These are phyloP conservation scores for Casuarius casuarius DNA, from an alignment of 2,113 vertebrate species.

Conservation along the genomic window DNA sequence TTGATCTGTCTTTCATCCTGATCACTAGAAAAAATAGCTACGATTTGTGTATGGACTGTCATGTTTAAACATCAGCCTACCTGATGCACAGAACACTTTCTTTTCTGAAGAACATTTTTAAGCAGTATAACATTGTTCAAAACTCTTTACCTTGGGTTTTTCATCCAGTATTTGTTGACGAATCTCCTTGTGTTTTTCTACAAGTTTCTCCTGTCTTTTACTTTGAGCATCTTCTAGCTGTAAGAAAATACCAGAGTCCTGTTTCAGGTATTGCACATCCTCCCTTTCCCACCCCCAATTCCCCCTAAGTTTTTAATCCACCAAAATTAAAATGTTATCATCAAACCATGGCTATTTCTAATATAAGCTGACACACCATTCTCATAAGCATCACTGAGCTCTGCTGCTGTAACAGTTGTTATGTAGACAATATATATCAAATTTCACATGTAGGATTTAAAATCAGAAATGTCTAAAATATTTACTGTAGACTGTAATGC, in stretches of 20 bases:
- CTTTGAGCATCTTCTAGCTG: slow-evolving; percentile 96
- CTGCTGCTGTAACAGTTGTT: background rate
- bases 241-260: slow-evolving; percentile 13
- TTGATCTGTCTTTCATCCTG: background rate
- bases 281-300: background rate
- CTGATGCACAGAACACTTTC: background rate
- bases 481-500: background rate
- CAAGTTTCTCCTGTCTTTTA: slow-evolving; percentile 92
- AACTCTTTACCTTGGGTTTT: slow-evolving; percentile 90
- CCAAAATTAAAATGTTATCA: background rate
- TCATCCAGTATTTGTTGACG: slow-evolving; percentile 97
- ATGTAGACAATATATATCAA: background rate
- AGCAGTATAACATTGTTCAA: background rate
- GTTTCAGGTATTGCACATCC: background rate
- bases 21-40: background rate
- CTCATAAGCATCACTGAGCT: background rate
- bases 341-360: background rate
- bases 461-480: background rate
- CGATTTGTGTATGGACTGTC: background rate
- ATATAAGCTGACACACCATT: background rate
- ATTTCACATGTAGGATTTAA: background rate
- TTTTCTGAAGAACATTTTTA: background rate
- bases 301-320: background rate
- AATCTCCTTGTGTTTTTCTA: slow-evolving; percentile 95
- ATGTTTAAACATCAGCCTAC: background rate